These are phyloP conservation scores for Phataginus tricuspis DNA, from an alignment of 2,797 vertebrate species.

Conservation along the genomic window DNA sequence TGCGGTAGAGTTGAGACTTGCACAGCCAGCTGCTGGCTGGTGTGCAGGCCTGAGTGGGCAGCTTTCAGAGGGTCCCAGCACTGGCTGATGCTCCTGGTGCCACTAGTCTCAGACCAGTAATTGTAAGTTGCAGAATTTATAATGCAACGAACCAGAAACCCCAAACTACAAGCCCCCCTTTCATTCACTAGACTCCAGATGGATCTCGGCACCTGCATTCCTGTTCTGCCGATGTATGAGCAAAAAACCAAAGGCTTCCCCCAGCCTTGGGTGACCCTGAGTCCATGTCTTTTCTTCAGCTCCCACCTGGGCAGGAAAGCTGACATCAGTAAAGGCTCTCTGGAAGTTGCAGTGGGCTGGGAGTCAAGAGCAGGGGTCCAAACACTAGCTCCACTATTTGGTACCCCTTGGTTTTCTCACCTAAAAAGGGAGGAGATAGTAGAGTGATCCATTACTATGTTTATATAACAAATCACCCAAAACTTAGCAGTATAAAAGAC, in stretches of 20 bases:
- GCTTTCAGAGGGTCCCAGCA: background rate
- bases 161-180: background rate
- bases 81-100: background rate
- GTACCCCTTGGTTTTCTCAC: background rate
- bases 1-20: accelerated
- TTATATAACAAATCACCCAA: background rate
- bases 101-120: background rate
- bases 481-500: background rate
- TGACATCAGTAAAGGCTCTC: accelerated
- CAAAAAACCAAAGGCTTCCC: background rate
- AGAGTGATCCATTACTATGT: background rate
- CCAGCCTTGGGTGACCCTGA: background rate
- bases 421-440: background rate
- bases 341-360: background rate
- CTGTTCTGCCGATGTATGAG: background rate
- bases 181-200: too few species aligned
- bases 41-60: background rate
- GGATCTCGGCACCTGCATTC: background rate
- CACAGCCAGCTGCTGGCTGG: background rate
- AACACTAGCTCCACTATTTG: too few species aligned
- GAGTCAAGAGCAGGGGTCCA: accelerated
- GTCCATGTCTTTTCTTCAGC: background rate
- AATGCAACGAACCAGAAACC: background rate
- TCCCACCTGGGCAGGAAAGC: background rate
- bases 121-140: background rate